Base-by-base conservation (phyloP, 2,113 vertebrate genomes). In the Lontra canadensis region DNA sequence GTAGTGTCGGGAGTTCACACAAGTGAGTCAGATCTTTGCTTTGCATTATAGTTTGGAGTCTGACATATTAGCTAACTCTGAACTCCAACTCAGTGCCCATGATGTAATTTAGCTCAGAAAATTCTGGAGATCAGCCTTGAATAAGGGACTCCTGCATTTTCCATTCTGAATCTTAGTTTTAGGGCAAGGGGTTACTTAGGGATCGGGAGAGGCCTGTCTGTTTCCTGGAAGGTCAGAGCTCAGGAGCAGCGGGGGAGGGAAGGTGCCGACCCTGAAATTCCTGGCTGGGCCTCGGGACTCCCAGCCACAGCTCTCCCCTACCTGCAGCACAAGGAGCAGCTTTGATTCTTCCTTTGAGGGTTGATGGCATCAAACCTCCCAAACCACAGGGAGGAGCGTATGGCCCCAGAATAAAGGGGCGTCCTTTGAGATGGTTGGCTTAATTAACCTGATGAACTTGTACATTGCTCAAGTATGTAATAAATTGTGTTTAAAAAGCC, bases 321-420 rank as follows among this genome's bases (percentile, higher is more conserved):
- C 8, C n/a, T 3, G 12, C 44, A 88, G 34, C 55, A 7, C 63
- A 11, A 8, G n/a, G 69, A 86, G 21, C 23, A 7, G n/a, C 90
- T 47, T 1, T 8, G 82, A 26, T 17, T 81, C 80, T 85, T 87
- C 23, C 63, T 0, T 4, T n/a, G 49, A 18, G 1, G 7, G 25
- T 6, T 25, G 94, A 71, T 21, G 23, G 10, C 55, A 4, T 23
- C 4, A 20, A 2, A 21, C 44, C 61, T 79, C 69, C 71, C 14
- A 2, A 0, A 17, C 39, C 13, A 15, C 0, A 39, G 55, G 3
- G 29, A 67, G 25, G 55, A 61, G 23, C 15, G 36, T 7, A 71
- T 71, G 63, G 44, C 36, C 39, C 9, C 31, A 4, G 57, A 36
- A 21, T 47, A n/a, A 65, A 96, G 47, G 61, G 39, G 79, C 49